A percentile compares a stretch with the other conserved stretches of the same genome.
Evolutionary conservation across 37 sponge, comb jelly and placozoan species (phyloP).

Genomic region (Tethya wilhelma): DNA sequence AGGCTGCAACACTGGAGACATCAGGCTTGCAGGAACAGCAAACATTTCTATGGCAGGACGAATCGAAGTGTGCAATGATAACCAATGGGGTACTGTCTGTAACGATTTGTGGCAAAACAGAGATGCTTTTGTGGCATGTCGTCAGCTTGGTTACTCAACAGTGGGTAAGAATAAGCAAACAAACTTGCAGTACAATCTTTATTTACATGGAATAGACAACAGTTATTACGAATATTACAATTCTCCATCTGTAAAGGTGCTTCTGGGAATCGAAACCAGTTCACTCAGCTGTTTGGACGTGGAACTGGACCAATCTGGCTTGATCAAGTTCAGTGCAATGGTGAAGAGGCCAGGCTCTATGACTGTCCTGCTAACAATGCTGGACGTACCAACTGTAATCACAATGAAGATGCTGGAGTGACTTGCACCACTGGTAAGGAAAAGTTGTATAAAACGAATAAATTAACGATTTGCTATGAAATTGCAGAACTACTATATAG

Average conservation of each 20-base stretch:
- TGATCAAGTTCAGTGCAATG: constrained; percentile 8
- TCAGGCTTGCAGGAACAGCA: constrained; percentile 20
- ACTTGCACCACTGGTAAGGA: neutral
- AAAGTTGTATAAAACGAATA: no score
- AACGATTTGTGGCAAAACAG: neutral
- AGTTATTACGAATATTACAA: neutral
- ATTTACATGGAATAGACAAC: no score
- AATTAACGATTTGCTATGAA: no score
- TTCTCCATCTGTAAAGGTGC: neutral
- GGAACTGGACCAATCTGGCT: constrained; percentile 23
- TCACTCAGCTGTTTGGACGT: neutral
- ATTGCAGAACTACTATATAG: no score
- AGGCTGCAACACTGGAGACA: constrained; percentile 6
- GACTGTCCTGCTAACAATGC: neutral
- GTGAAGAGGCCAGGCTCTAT: neutral
- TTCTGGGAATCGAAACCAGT: neutral
- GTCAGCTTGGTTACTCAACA: constrained; percentile 27
- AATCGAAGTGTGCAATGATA: constrained; percentile 9
- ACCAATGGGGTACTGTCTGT: constrained; percentile 21
- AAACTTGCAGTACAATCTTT: no score
- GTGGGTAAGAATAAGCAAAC: neutral
- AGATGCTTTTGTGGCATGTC: constrained; percentile 29
- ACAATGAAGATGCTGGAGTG: constrained; percentile 4
- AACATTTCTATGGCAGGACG: constrained; percentile 7
- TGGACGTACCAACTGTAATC: neutral